These are phyloP conservation scores for Labeo calbasu DNA, from an alignment of 2,797 vertebrate species.

Conservation along the genomic window DNA sequence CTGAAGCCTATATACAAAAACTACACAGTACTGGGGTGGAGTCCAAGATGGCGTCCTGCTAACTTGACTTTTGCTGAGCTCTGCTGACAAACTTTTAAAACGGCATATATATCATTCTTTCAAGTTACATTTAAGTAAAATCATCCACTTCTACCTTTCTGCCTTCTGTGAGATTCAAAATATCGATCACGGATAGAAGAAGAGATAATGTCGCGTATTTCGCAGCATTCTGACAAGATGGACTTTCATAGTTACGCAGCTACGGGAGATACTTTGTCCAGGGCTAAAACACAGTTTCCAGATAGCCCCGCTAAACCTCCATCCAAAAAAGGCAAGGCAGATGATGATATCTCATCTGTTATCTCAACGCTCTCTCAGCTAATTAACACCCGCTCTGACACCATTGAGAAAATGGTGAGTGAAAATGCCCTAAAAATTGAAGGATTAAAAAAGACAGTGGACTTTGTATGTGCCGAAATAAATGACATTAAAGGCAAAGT, in stretches of 20 bases:
- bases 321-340: not conserved
- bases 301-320: constrained; percentile 3
- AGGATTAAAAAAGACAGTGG: too few relatives aligned
- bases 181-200: not conserved
- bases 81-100: not conserved
- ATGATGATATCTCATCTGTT: not conserved
- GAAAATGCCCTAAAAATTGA: constrained; percentile 16
- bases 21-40: too few relatives aligned
- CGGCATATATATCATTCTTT: not conserved
- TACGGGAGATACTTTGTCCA: not conserved
- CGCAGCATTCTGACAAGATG: not conserved
- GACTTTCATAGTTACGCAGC: too few relatives aligned
- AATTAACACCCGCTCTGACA: not conserved
- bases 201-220: not conserved
- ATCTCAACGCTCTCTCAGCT: not conserved
- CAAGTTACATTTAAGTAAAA: not conserved
- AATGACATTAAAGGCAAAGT: not conserved
- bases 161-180: not conserved
- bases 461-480: not conserved
- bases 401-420: constrained; percentile 6
- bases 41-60: not conserved
- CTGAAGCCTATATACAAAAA: too few relatives aligned
- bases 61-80: not conserved
- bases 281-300: not conserved
- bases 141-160: not conserved